Evolutionary conservation across 2,113 vertebrate species (phyloP).

Genomic region (Cololabis saira): DNA sequence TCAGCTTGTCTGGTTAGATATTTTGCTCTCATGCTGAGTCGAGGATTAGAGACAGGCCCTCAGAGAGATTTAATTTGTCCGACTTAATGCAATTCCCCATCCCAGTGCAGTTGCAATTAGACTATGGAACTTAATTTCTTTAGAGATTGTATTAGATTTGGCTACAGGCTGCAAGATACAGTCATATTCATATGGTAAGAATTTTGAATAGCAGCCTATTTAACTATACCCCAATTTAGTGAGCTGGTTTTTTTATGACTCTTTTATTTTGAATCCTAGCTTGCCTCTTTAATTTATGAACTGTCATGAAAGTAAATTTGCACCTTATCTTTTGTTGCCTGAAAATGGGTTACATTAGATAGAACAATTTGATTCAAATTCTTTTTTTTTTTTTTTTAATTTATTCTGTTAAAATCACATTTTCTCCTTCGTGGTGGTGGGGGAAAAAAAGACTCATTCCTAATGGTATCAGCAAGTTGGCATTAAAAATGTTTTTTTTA

Average conservation of each 20-base stretch:
- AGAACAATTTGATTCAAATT: no score
- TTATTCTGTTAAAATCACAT: no score
- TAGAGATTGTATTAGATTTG: conserved; percentile 19
- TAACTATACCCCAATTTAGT: not conserved
- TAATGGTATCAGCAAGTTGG: no score
- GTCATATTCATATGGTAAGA: conserved; percentile 9
- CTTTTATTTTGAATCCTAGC: not conserved
- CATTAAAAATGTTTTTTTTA: no score
- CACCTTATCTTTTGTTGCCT: no score
- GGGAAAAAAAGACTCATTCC: no score
- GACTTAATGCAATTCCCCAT: conserved; percentile 33
- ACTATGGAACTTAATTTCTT: conserved; percentile 28
- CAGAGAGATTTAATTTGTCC: conserved; percentile 48
- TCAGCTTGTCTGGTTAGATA: conserved; percentile 20
- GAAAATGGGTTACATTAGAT: no score
- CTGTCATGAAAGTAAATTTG: not conserved
- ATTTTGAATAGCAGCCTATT: conserved; percentile 20
- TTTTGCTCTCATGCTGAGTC: conserved; percentile 40
- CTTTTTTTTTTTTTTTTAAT: no score
- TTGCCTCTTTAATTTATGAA: conserved; percentile 2
- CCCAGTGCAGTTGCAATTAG: conserved; percentile 46
- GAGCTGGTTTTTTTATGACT: conserved; percentile 8
- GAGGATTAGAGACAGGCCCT: conserved; percentile 29
- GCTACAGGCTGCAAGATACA: conserved; percentile 24
- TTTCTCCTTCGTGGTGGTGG: no score